Evolutionary conservation across 1,140 invertebrate species (phyloP), one percentile per base, ranked within the genome.

Genomic region (Streblospio benedicti): DNA sequence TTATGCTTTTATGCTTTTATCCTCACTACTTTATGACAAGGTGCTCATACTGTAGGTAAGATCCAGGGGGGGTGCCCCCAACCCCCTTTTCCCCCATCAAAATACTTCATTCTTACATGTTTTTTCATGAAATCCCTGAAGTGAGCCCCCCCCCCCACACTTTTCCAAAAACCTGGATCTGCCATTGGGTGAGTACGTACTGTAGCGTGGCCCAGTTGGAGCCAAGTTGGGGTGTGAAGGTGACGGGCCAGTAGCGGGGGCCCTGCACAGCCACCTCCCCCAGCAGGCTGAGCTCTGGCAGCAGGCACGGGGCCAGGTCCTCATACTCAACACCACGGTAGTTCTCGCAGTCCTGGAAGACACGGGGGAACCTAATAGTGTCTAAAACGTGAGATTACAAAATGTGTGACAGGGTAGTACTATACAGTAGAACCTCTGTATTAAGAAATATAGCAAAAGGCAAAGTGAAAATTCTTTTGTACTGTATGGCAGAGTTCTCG

Each of bases 231-330:
- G n/a, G n/a, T n/a, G n/a, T 84, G 78, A 93, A 94, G 0, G 84
- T 81, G 41, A 93, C 86, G 1, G 87, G 85, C 89, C 90, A 93
- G 74, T 94, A 94, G 60, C 91, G 80, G 30, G 87, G 84, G 71
- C 93, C 92, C n/a, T 50, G 27, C 28, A 60, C 9, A 32, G 52
- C 69, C 59, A 83, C 88, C 76, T 87, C 85, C 65, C 84, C 81
- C 12, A 97, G 75, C 9, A 81, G 83, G 66, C 85, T 79, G 41
- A 94, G 71, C 69, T 94, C 88, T 0, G 93, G 92, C 38, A 97
- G 75, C 28, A 94, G 81, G 71, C 88, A 92, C 0, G 93, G 93
- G 0, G 89, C 91, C 70, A 82, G 84, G 60, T 87, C 73, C 55
- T 80, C 71, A n/a, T 82, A 74, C 49, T 81, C 77, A 23, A 41